A percentile compares a stretch with the other conserved stretches of the same genome.
Conservation (phyloP, 2,113 vertebrate species). For the Protobothrops mucrosquamatus region DNA sequence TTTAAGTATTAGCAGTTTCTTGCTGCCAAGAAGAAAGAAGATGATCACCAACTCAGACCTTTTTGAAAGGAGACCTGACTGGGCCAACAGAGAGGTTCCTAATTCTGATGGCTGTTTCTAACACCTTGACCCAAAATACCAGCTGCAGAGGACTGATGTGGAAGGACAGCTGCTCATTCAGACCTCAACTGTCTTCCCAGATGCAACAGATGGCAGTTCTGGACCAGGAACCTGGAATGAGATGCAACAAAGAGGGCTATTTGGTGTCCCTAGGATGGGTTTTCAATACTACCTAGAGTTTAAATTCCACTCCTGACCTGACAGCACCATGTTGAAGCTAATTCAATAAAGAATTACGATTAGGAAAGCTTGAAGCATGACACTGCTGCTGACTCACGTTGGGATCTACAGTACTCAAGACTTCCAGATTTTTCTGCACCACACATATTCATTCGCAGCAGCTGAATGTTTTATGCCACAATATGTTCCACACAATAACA, state of each 20-base stretch:
- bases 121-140: background rate
- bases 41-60: background rate
- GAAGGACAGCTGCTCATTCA: background rate
- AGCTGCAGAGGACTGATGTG: background rate
- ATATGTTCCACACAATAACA: background rate
- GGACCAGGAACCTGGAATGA: background rate
- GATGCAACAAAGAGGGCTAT: background rate
- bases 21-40: background rate
- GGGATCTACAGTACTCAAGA: background rate
- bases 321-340: too few species aligned
- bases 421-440: background rate
- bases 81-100: background rate
- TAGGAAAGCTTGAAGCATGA: background rate
- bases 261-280: too few species aligned
- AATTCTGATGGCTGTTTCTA: background rate
- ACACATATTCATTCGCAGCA: background rate
- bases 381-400: background rate
- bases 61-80: background rate
- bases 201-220: background rate
- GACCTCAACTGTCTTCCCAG: background rate
- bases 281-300: background rate
- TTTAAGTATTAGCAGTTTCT: background rate
- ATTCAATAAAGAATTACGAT: background rate
- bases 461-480: background rate
- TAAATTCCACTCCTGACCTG: background rate